Evolutionary conservation across 2,797 vertebrate genomes (phyloP).

Genomic region (Urocyon cinereoargenteus): DNA sequence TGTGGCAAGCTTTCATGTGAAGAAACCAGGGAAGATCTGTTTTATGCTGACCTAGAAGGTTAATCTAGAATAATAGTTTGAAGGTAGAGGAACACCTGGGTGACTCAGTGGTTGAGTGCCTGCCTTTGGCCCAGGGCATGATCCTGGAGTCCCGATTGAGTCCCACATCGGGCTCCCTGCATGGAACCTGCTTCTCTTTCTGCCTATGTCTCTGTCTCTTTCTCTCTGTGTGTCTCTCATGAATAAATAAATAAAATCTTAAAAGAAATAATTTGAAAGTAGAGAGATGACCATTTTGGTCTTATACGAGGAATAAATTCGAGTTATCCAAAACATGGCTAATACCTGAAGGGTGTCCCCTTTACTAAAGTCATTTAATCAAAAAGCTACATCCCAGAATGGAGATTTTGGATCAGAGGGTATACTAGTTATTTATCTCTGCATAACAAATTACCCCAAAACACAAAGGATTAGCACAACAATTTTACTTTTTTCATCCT

Average conservation of each 20-base stretch:
- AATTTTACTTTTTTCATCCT: not conserved
- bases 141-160: too few relatives aligned
- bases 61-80: not conserved
- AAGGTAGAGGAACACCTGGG: not conserved
- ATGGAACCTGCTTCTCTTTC: too few relatives aligned
- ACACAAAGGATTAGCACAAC: not conserved
- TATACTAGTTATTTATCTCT: not conserved
- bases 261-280: not conserved
- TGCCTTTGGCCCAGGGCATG: too few relatives aligned
- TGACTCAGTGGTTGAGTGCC: too few relatives aligned
- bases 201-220: too few relatives aligned
- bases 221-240: too few relatives aligned
- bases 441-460: not conserved
- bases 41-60: not conserved
- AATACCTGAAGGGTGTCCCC: not conserved
- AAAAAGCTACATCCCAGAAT: not conserved
- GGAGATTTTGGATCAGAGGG: not conserved
- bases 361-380: not conserved
- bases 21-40: not conserved
- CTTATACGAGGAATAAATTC: not conserved
- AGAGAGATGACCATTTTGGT: constrained; percentile 22
- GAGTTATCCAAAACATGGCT: not conserved
- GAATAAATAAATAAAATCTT: too few relatives aligned
- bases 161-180: too few relatives aligned
- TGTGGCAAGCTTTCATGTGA: not conserved